Evolutionary conservation across 2,797 vertebrate genomes (phyloP), one percentile per base, ranked within the genome.

Genomic region (Schizothorax lantsangensis): DNA sequence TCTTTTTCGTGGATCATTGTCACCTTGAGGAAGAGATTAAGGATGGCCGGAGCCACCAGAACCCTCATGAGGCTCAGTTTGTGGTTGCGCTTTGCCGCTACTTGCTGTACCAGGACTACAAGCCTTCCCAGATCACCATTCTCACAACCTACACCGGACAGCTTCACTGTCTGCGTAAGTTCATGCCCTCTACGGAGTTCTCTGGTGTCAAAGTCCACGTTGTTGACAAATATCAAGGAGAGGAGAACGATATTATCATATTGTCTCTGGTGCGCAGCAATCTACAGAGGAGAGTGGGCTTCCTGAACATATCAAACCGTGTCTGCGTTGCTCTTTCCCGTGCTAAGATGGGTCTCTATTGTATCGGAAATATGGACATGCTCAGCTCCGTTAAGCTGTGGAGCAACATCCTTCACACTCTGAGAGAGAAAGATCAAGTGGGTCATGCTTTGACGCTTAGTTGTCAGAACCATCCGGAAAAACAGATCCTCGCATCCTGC

Each of bases 211-310:
- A 95, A 93, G 97, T 99, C 81, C 96, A 97, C 0, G 98, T 99
- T 1, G 98, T 99, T 11, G 98, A 99, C 93, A 99, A 99, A 88
- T 99, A 99, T 92, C 98, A 99, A 90, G 98, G 98, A 5, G 97
- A 99, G 86, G 98, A 99, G 92, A 99, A 99, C n/a, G 97, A 98
- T 88, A 98, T 99, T 81, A 93, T 99, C 87, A 92, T 99, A 87
- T 94, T 99, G 86, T 99, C 98, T 1, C 92, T 99, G 10, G 98
- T 99, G 77, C 96, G 97, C 38, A 99, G 98, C 95, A 99, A 99
- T 91, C 84, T 4, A 7, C 91, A 95, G 30, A 93, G 94, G 23
- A 97, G 91, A 80, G 93, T 96, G 66, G 98, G 98, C 7, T 99
- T 99, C 93, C 95, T 99, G 79, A 96, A 95, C 94, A 98, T 97